phyloP scores from a whole-genome alignment of 2,797 vertebrate species.

The Chrysocyon brachyurus region DNA sequence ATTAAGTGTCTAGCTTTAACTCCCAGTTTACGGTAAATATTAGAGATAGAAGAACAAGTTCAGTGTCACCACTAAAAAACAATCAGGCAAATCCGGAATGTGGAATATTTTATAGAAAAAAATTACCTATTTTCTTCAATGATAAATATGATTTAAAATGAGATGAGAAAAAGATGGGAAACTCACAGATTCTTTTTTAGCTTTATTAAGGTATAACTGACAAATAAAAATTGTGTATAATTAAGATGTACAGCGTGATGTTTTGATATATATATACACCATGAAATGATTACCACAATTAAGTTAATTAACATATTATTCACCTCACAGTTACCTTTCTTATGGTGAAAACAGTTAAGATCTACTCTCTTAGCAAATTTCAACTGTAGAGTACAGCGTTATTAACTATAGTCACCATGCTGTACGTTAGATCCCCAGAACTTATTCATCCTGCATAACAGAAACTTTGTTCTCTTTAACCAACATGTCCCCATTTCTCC shows the following conservation, averaged over 20 bases:
- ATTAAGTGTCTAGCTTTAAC: neutral
- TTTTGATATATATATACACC: neutral
- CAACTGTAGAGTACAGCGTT: neutral
- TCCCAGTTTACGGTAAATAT: neutral
- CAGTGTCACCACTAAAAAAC: slow-evolving; percentile 12
- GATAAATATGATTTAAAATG: slow-evolving; percentile 39
- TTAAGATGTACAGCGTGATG: neutral
- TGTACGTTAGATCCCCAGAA: neutral
- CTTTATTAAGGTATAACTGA: neutral
- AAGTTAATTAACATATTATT: neutral
- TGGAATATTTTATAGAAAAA: neutral
- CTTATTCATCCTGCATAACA: neutral
- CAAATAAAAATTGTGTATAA: neutral
- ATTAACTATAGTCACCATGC: neutral
- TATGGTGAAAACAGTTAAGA: neutral
- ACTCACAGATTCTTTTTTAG: neutral
- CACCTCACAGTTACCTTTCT: neutral
- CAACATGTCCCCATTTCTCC: neutral
- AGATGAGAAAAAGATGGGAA: neutral
- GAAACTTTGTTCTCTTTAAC: slow-evolving; percentile 6
- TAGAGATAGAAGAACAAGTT: slow-evolving; percentile 4
- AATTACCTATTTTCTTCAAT: slow-evolving; percentile 3
- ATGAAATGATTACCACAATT: neutral
- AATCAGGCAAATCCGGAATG: slow-evolving; percentile 50
- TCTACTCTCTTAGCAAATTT: neutral